Percentiles rank a stretch among this genome's conserved stretches.
These are phyloP conservation scores for Lagopus leucura DNA, from an alignment of 2,113 vertebrate species.

Conservation along the genomic window DNA sequence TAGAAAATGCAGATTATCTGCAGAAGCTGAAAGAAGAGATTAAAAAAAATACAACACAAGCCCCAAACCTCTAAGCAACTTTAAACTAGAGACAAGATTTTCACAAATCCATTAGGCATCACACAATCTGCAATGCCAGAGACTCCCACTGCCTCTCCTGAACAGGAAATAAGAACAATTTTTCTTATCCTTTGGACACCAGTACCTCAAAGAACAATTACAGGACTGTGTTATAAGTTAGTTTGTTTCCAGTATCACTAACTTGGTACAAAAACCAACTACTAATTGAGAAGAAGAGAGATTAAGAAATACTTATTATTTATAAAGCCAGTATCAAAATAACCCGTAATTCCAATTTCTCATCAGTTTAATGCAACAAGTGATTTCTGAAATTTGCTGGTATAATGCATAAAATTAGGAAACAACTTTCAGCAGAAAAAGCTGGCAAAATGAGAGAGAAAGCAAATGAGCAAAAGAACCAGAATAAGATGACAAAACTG, in stretches of 20 bases:
- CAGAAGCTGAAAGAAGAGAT: not conserved
- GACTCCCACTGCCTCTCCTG: not conserved
- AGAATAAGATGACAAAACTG: not conserved
- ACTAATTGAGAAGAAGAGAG: slow-evolving; percentile 10
- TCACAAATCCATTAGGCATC: not conserved
- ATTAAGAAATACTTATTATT: slow-evolving; percentile 30
- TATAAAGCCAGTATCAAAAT: slow-evolving; percentile 28
- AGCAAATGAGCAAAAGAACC: not conserved
- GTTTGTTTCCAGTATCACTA: slow-evolving; percentile 7
- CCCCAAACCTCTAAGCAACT: not conserved
- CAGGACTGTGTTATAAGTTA: not conserved
- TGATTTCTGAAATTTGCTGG: not conserved
- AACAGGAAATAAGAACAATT: not conserved
- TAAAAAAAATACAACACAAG: not conserved
- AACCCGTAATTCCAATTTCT: slow-evolving; percentile 17
- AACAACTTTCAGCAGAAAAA: not conserved
- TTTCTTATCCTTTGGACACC: slow-evolving; percentile 1
- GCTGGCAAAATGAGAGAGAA: not conserved
- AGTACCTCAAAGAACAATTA: not conserved
- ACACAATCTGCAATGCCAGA: not conserved
- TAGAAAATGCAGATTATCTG: not conserved
- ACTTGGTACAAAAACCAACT: slow-evolving; percentile 23
- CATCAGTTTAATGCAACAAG: not conserved
- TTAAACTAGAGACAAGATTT: not conserved
- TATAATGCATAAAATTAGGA: slow-evolving; percentile 1